Base-by-base conservation (phyloP, 2,113 vertebrate genomes). In the Oxygymnocypris stewartii region DNA sequence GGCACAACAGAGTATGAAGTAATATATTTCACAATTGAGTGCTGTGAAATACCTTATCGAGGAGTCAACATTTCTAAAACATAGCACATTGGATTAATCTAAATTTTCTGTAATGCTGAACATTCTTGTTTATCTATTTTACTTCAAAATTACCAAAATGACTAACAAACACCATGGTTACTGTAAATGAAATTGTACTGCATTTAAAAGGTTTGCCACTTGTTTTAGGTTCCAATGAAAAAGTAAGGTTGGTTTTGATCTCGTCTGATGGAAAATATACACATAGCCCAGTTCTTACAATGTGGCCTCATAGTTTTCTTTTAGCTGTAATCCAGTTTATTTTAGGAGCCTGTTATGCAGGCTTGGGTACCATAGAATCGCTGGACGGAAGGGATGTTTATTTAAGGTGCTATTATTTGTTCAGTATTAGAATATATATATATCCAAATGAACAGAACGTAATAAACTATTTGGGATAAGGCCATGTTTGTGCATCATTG, bases 1-100 rank as follows among this genome's bases (percentile, higher is more conserved):
- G 81, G 42, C 84, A 87, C 42, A 78, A 86, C 40, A 57, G 18
- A 51, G 59, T 65, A 23, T 73, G 35, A 87, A 75, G 49, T 31
- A n/a, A 49, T 61, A 54, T 37, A 35, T 23, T 25, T 79, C n/a
- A 25, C 47, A 31, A 40, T 25, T 63, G 20, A 25, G 2, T 63
- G 10, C 7, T 63, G 40, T 49, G 13, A 49, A 49, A 28, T 16
- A 42, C 40, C 40, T 65, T 28, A 74, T 42, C 12, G 0, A 74
- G 35, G n/a, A 12, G 49, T 54, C 6, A 77, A 77, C 28, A 25
- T 42, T 13, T 44, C 37, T 65, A 25, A 81, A 82, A 47, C 59
- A 61, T 25, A 13, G 40, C 37, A 16, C n/a, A 31, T 28, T 31
- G 14, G 9, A 47, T 47, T 82, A 6, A 67, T 31, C 59, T 3